Conservation (phyloP, 2,113 vertebrate genomes). For the Willisornis vidua region DNA sequence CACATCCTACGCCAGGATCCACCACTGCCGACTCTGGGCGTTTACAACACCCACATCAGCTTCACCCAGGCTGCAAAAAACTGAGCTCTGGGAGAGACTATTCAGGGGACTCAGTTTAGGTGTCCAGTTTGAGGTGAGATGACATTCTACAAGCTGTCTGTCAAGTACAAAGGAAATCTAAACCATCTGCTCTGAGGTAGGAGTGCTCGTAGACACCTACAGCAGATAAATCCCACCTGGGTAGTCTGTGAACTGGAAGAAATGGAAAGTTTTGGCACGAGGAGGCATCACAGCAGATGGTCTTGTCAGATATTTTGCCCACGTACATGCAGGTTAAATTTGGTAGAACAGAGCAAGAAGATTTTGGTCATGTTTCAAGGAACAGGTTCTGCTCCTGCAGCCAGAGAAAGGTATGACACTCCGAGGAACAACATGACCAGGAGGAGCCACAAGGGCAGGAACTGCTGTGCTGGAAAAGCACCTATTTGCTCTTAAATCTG, state of each 20-base stretch:
- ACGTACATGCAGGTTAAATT: rapidly evolving
- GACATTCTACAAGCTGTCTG: not conserved
- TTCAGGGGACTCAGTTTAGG: not conserved
- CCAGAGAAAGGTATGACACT: not conserved
- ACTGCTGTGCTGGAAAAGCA: not conserved
- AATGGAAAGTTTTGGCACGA: not conserved
- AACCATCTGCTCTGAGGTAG: not conserved
- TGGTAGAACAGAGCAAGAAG: not conserved
- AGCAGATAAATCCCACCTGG: not conserved
- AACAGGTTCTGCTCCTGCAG: not conserved
- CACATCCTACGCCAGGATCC: slow-evolving; percentile 22
- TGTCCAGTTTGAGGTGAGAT: not conserved
- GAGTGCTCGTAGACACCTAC: not conserved
- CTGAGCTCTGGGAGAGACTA: rapidly evolving
- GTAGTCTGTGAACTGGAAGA: not conserved
- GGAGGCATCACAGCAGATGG: not conserved
- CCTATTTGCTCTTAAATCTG: not conserved
- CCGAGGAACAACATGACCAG: not conserved
- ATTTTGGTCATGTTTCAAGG: not conserved
- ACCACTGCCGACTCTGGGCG: not conserved
- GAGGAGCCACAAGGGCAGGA: not conserved
- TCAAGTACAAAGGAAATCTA: not conserved
- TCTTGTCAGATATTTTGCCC: not conserved
- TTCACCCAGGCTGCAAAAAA: not conserved
- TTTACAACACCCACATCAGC: not conserved